Base-by-base conservation (phyloP, 2,113 vertebrate species). In the Sciurus niger region DNA sequence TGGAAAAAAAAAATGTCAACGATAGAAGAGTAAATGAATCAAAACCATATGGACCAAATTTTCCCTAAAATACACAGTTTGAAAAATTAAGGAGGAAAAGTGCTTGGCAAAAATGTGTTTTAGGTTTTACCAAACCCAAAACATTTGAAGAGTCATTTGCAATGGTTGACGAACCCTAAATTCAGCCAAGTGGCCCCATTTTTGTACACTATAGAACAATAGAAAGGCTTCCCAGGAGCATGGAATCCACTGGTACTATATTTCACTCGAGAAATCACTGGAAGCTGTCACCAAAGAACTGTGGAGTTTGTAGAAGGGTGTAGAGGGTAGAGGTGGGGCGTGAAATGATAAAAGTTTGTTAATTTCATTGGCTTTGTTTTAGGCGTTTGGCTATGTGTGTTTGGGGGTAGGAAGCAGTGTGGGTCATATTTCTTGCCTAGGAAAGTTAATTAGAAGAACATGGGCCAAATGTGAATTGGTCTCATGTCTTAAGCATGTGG, bases 81-180 rank as follows among this genome's bases (percentile, higher is more conserved):
- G 96, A 98, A 98, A 98, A 98, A 97, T 97, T 97, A 98, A 96
- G 97, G 82, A 96, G 88, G 93, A 97, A 97, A 97, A 97, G 96
- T 96, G 89, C 96, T 91, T 94, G 97, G 95, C 92, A 97, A 95
- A 97, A 98, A 98, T 97, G 97, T 97, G 98, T 98, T 98, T 98
- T 96, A 79, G 96, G 97, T 98, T 98, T 98, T 96, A 98, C 97
- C 98, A 97, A 98, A 98, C 97, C 96, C 96, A 97, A 98, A 98
- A 97, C 96, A 98, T 98, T 98, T 97, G 97, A 98, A 96, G 97
- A 98, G 97, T 97, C 97, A 98, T 97, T 98, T 97, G 95, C 95
- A 93, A 96, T 96, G 94, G 95, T 94, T 97, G 98, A 98, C 91
- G 96, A 98, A 96, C 96, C 63, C 92, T 93, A 96, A 94, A 96